Conservation (phyloP, 1,140 invertebrate genomes). For the Drosophila santomea region DNA sequence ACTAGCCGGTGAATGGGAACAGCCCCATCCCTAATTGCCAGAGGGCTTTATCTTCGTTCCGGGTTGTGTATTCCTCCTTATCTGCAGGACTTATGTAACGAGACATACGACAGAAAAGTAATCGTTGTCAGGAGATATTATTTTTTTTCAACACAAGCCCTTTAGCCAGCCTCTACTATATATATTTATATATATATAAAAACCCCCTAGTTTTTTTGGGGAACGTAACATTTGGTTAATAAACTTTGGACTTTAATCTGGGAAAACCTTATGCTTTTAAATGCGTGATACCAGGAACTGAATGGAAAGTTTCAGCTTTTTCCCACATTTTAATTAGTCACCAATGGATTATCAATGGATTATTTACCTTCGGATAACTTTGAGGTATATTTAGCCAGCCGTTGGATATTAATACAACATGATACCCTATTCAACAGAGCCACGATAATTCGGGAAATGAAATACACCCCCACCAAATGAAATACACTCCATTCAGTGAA, state of each 20-base stretch:
- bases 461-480: conserved; percentile 7
- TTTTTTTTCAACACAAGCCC: background rate
- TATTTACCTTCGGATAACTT: conserved; percentile 4
- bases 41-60: conserved; percentile 19
- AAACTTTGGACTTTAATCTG: conserved; percentile 20
- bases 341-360: conserved; percentile 31
- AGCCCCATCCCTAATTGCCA: conserved; percentile 19
- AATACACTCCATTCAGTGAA: conserved; percentile 45
- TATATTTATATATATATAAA: background rate
- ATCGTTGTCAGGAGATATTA: background rate
- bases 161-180: background rate
- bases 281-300: background rate
- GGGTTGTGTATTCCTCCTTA: background rate
- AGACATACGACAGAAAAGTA: background rate
- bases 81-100: conserved; percentile 3
- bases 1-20: conserved; percentile 16
- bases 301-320: conserved; percentile 31
- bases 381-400: conserved; percentile 8
- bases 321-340: conserved; percentile 45
- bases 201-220: background rate
- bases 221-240: background rate
- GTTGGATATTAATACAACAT: conserved; percentile 29
- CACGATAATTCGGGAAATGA: conserved; percentile 15
- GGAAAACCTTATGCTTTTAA: conserved; percentile 6
- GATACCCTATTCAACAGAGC: conserved; percentile 23